Conservation (phyloP, 2,888 invertebrate genomes). For the Amphipyra tragopoginis region DNA sequence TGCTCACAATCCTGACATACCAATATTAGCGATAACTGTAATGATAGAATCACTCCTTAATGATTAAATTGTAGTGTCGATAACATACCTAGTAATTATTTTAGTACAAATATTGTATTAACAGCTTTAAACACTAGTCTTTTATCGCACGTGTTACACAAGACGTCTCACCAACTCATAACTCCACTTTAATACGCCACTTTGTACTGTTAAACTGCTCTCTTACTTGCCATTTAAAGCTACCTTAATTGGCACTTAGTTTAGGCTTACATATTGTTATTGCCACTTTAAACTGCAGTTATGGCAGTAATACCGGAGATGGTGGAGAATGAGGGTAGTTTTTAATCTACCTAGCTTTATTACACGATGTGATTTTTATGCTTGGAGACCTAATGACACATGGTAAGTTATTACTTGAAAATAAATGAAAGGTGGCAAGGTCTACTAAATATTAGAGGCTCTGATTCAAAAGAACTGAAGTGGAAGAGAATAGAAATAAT, state of each 20-base stretch:
- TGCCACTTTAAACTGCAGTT: slow-evolving; percentile 44
- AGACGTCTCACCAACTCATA: slow-evolving; percentile 45
- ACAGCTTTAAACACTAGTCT: neutral
- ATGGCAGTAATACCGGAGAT: slow-evolving; percentile 36
- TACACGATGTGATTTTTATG: neutral
- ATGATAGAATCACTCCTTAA: too few species aligned
- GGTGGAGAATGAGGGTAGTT: slow-evolving; percentile 18
- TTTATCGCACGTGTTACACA: slow-evolving; percentile 24
- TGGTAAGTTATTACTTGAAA: neutral
- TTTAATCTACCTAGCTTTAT: slow-evolving; percentile 4
- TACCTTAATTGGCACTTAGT: slow-evolving; percentile 62
- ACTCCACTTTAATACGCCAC: slow-evolving; percentile 49
- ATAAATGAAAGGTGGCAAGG: too few species aligned
- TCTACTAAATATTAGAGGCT: neutral
- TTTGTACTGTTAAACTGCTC: slow-evolving; percentile 46
- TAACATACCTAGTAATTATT: too few species aligned
- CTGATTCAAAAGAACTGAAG: too few species aligned
- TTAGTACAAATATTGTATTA: too few species aligned
- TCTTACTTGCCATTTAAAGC: slow-evolving; percentile 36
- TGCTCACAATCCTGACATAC: too few species aligned
- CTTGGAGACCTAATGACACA: neutral
- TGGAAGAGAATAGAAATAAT: too few species aligned
- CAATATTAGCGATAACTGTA: too few species aligned
- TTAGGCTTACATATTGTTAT: slow-evolving; percentile 59
- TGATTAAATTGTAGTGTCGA: too few species aligned